phyloP scores from a whole-genome alignment of 2,888 invertebrate species.

The Pseudoips prasinana region DNA sequence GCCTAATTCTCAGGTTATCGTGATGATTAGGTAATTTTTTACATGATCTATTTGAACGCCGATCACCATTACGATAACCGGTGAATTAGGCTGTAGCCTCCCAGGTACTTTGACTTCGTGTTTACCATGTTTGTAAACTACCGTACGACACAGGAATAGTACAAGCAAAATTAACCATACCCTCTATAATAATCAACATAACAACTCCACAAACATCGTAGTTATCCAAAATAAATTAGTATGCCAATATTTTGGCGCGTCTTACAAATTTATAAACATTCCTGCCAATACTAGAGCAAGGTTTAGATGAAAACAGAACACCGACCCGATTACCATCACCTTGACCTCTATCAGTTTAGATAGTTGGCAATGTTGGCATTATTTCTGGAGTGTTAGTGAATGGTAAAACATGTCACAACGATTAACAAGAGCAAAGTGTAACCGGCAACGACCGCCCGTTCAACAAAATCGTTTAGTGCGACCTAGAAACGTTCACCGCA shows the following conservation, averaged over 20 bases:
- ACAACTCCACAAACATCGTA: too few species aligned
- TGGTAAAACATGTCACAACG: conserved; percentile 25
- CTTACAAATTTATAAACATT: conserved; percentile 24
- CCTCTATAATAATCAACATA: too few species aligned
- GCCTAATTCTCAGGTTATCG: too few species aligned
- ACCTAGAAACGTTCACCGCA: conserved; percentile 62
- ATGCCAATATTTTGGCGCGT: not conserved
- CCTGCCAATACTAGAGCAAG: conserved; percentile 34
- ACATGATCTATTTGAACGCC: too few species aligned
- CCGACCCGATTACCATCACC: conserved; percentile 36
- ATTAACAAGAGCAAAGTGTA: conserved; percentile 19
- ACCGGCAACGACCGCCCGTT: conserved; percentile 31
- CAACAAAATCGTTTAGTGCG: conserved; percentile 44
- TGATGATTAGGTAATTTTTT: too few species aligned
- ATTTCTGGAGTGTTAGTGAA: conserved; percentile 36
- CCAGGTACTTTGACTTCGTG: too few species aligned
- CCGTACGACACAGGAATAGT: too few species aligned
- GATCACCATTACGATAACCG: too few species aligned
- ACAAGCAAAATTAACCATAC: too few species aligned
- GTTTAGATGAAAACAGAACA: conserved; percentile 36
- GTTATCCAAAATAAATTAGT: too few species aligned
- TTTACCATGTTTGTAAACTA: too few species aligned
- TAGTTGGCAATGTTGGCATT: conserved; percentile 34
- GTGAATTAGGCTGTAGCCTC: too few species aligned
- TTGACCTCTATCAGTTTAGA: conserved; percentile 39